Evolutionary conservation across 2,113 vertebrate genomes (phyloP).

Genomic region (Rana temporaria): DNA sequence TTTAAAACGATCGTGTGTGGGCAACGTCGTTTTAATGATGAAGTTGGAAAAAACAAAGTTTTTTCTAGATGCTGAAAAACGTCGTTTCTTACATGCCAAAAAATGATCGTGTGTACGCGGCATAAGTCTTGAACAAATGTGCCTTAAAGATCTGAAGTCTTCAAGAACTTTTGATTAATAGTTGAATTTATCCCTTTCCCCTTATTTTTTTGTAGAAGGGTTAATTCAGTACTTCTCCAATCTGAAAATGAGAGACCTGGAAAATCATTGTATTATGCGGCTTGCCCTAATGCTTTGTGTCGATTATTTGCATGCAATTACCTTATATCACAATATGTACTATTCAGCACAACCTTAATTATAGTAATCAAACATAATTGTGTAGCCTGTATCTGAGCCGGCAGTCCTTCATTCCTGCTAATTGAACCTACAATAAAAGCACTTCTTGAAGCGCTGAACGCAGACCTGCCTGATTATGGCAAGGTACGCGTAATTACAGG

Average conservation of each 20-base stretch:
- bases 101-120: too few relatives aligned
- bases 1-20: too few relatives aligned
- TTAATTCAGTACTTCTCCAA: not conserved
- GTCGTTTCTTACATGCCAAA: too few relatives aligned
- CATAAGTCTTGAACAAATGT: not conserved
- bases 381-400: not conserved
- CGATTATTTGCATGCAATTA: conserved; percentile 65
- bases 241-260: conserved; percentile 14
- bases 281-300: conserved; percentile 58
- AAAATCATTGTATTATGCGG: conserved; percentile 5
- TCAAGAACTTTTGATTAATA: not conserved
- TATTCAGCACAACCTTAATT: conserved; percentile 43
- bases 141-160: not conserved
- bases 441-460: not conserved
- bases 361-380: conserved; percentile 55
- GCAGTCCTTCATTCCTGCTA: fast-evolving
- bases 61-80: too few relatives aligned
- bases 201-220: not conserved
- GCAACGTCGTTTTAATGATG: too few relatives aligned
- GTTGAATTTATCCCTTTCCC: not conserved
- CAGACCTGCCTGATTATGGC: fast-evolving
- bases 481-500: not conserved
- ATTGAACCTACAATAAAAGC: conserved; percentile 21
- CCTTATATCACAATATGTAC: conserved; percentile 61
- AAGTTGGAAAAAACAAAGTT: too few relatives aligned